Percentiles rank a stretch among this genome's conserved stretches.
Conservation (phyloP, 2,113 vertebrate genomes). For the Xiphophorus hellerii region DNA sequence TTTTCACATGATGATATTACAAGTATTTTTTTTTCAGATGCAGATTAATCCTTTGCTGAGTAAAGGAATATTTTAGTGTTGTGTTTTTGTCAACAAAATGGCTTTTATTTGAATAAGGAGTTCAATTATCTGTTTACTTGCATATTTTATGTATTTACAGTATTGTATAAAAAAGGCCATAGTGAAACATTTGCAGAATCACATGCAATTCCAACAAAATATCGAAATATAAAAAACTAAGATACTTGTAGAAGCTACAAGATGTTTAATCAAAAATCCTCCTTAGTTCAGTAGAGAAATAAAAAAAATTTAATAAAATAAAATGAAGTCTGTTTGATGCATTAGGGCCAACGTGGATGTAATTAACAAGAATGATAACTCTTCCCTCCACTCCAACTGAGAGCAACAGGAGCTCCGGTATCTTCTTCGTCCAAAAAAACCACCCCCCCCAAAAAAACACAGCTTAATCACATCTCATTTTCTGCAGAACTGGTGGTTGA, state of each 20-base stretch:
- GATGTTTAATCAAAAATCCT: slow-evolving; percentile 8
- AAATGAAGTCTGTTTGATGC: slow-evolving; percentile 32
- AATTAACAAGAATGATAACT: slow-evolving; percentile 76
- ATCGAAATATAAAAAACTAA: neutral
- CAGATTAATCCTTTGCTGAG: no score
- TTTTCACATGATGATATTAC: no score
- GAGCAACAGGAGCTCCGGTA: slow-evolving; percentile 49
- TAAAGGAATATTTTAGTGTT: no score
- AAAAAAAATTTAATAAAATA: neutral
- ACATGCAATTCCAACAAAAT: neutral
- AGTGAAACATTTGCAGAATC: no score
- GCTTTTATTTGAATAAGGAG: no score
- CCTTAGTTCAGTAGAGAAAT: slow-evolving; percentile 5
- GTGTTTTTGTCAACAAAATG: no score
- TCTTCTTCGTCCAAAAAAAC: slow-evolving; percentile 41
- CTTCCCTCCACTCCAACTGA: slow-evolving; percentile 47
- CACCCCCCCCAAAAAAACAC: neutral
- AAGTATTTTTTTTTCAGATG: no score
- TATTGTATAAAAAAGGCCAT: no score
- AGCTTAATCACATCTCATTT: slow-evolving; percentile 62
- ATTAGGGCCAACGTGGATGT: slow-evolving; percentile 50
- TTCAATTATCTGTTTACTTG: no score
- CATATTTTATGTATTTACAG: no score
- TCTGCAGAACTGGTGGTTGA: slow-evolving; percentile 56
- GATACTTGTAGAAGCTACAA: neutral